Conservation (phyloP, 2,888 invertebrate genomes). For the Eumacrocentrus americanus region DNA sequence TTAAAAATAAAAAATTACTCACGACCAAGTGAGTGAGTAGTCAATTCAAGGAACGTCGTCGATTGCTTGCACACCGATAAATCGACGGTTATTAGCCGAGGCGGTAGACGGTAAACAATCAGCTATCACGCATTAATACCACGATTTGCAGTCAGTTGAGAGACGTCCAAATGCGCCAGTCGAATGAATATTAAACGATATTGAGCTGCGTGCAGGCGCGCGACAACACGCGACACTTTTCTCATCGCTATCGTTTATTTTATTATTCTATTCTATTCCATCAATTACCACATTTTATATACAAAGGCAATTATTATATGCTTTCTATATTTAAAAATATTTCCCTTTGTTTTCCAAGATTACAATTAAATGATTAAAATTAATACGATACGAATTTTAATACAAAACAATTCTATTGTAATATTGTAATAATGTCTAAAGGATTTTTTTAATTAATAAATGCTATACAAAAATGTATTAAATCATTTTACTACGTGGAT, state of each 20-base stretch:
- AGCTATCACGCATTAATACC: slow-evolving; percentile 44
- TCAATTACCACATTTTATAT: too few species aligned
- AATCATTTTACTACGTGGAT: too few species aligned
- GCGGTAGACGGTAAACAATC: slow-evolving; percentile 44
- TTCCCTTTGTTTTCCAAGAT: too few species aligned
- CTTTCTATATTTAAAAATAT: too few species aligned
- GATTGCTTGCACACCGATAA: slow-evolving; percentile 36
- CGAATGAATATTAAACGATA: slow-evolving; percentile 47
- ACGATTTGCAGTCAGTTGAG: slow-evolving; percentile 45
- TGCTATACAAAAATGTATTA: too few species aligned
- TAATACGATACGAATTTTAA: too few species aligned
- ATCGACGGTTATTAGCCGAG: slow-evolving; percentile 43
- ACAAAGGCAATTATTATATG: too few species aligned
- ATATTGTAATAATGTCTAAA: too few species aligned
- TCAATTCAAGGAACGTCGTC: slow-evolving; percentile 8
- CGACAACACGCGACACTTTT: slow-evolving; percentile 18
- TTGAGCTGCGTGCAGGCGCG: slow-evolving; percentile 18
- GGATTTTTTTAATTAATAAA: too few species aligned
- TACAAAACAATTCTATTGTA: too few species aligned
- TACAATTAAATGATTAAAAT: too few species aligned
- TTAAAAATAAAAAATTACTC: not conserved
- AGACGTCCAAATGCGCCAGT: slow-evolving; percentile 40
- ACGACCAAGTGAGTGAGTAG: not conserved
- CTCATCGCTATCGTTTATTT: slow-evolving; percentile 8
- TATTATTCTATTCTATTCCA: too few species aligned